Evolutionary conservation across 2,797 vertebrate genomes (phyloP), one percentile per base, ranked within the genome.

Genomic region (Lophotriccus pileatus): DNA sequence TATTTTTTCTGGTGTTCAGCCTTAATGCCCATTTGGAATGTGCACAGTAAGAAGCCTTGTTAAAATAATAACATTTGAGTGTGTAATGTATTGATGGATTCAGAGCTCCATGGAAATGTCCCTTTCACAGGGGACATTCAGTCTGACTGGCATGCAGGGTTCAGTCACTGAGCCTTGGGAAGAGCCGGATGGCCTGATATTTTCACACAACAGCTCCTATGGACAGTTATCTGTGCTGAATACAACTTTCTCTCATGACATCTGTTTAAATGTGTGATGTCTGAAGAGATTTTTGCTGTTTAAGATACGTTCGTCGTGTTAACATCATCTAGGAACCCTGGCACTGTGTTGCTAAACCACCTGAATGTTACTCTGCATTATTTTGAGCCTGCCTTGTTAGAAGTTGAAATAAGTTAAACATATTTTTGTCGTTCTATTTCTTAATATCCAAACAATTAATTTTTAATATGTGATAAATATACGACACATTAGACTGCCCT

Each of bases 11-110:
- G 92, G 75, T 84, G 46, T 80, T 94, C 83, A 70, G 85, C 68
- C 90, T 84, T 69, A 96, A 92, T 75, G 47, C 49, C 88, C 94
- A 92, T 97, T 97, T 97, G 95, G 96, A 97, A 94, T 32, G n/a
- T 64, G 70, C 93, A 95, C 97, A 95, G 94, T 84, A 78, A 95
- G 96, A 72, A 81, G 66, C 72, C 90, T 87, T 82, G 87, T 97
- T 95, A 93, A 96, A 97, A 96, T 95, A 97, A 97, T 95, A 96
- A 90, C 73, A 80, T 90, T 92, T 87, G 91, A 95, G 96, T 92
- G 93, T 96, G 95, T 90, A 78, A 84, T 64, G 68, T 90, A 96
- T 97, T 82, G 94, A 98, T 96, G 88, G 76, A 95, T 63, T 81
- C 93, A 78, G 91, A 96, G 95, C 74, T 91, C 64, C 90, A 83